Conservation (phyloP, 2,888 invertebrate species). For the Myopa testacea region DNA sequence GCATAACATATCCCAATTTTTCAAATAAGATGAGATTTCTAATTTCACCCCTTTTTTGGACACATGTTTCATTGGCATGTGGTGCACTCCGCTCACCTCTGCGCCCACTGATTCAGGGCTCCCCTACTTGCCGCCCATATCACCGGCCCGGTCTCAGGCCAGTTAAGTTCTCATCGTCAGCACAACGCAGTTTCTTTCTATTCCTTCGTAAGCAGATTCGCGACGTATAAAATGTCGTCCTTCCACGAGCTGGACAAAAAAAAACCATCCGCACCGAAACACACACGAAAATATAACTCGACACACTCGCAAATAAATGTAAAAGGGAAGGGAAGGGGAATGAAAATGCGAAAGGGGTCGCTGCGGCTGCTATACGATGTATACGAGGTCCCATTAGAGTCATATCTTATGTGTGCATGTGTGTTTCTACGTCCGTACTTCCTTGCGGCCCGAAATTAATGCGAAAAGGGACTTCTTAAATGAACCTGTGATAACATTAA, state of each 20-base stretch:
- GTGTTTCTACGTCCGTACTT: conserved; percentile 12
- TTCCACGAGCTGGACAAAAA: conserved; percentile 34
- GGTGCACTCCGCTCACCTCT: conserved; percentile 26
- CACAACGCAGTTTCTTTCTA: conserved; percentile 39
- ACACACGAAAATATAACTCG: conserved; percentile 15
- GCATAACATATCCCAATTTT: conserved; percentile 46
- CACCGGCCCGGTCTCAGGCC: conserved; percentile 44
- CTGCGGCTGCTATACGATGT: conserved; percentile 16
- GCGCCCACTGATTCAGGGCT: not conserved
- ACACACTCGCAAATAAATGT: conserved; percentile 30
- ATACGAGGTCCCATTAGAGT: conserved; percentile 32
- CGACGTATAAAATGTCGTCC: conserved; percentile 46
- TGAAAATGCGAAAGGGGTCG: not conserved
- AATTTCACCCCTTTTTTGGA: conserved; percentile 49
- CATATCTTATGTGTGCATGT: conserved; percentile 27
- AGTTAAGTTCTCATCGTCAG: conserved; percentile 43
- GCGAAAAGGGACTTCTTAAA: conserved; percentile 35
- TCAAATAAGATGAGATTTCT: conserved; percentile 46
- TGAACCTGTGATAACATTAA: conserved; percentile 29
- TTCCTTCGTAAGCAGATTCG: conserved; percentile 43
- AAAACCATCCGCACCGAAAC: conserved; percentile 16
- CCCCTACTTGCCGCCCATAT: conserved; percentile 42
- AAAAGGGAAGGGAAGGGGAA: conserved; percentile 35
- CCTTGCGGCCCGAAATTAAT: conserved; percentile 24
- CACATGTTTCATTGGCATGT: conserved; percentile 35